Base-by-base conservation (phyloP, 1,140 invertebrate genomes). In the Oryctes rhinoceros region DNA sequence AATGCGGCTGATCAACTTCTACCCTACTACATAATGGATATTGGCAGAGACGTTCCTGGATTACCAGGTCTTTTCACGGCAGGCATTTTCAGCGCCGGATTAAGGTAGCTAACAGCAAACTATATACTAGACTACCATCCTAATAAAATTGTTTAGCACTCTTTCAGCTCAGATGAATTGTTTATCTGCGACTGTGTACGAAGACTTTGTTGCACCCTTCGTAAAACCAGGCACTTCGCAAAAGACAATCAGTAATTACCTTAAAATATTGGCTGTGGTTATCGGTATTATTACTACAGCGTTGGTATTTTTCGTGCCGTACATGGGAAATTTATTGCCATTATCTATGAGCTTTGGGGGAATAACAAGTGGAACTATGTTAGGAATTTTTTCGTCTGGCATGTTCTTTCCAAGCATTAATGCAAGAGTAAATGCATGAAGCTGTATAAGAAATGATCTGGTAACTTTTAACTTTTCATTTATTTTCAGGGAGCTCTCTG, bases 1-100 rank as follows among this genome's bases (percentile, higher is more conserved):
- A 87, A 87, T 11, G 92, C 92, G 82, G 87, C 90, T 11, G 93
- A 93, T 84, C 93, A 94, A 84, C 84, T 94, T 3, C 84, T 94
- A 15, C 92, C 93, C 0, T 92, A 91, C 80, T 95, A 92, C 83
- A 93, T 95, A 4, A 94, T 95, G 93, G 92, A 94, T 71, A 90
- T 94, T 13, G 89, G 94, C 1, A 90, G 91, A 1, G 62, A 82
- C 65, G 88, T 93, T 24, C 92, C 92, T 4, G 94, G 93, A 0
- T 85, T 96, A 39, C 93, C 94, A 0, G 94, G 94, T 1, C 88
- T 95, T 5, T 95, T 96, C 84, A 91, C 95, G 79, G 93, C 94
- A 13, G 92, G 93, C 35, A 90, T 95, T 0, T 94, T 95, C 83
- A 92, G 92, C 81, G 92, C 92, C 15, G 92, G 92, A n/a, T 87